These are phyloP conservation scores for Leptothorax acervorum DNA, from an alignment of 2,888 invertebrate species.

Conservation along the genomic window DNA sequence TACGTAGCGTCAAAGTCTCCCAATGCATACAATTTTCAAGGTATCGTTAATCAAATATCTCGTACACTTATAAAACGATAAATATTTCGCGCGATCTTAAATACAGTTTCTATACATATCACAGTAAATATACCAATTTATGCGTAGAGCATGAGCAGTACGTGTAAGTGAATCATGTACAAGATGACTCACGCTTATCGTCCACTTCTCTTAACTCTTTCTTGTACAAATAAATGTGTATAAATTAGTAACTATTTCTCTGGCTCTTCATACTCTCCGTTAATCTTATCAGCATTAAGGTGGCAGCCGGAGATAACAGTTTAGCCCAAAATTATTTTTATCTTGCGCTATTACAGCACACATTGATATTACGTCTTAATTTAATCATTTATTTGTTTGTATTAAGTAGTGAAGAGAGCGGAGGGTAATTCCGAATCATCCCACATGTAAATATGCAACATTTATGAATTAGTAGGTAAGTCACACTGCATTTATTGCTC, in stretches of 20 bases:
- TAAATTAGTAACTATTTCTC: background rate
- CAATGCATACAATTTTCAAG: conserved; percentile 20
- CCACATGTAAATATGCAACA: conserved; percentile 32
- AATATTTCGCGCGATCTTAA: conserved; percentile 43
- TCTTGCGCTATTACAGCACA: background rate
- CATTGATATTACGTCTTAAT: background rate
- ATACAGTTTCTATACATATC: conserved; percentile 64
- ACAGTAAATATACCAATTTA: conserved; percentile 66
- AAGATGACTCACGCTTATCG: conserved; percentile 16
- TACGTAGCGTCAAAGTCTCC: conserved; percentile 16
- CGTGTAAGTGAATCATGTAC: conserved; percentile 15
- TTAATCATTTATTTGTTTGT: conserved; percentile 6
- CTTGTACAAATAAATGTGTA: conserved; percentile 15
- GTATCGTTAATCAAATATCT: conserved; percentile 16
- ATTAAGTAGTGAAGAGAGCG: background rate
- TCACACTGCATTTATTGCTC: conserved; percentile 43
- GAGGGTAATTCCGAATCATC: conserved; percentile 14
- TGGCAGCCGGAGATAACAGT: background rate
- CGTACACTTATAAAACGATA: conserved; percentile 23
- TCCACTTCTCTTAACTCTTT: background rate
- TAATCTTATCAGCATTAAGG: background rate
- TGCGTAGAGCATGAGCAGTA: conserved; percentile 22
- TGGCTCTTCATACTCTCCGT: background rate
- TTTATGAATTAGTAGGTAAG: conserved; percentile 55
- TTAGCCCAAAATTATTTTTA: conserved; percentile 15